phyloP scores from a whole-genome alignment of 92 coral and sea anemone species.

The Ricordea florida region DNA sequence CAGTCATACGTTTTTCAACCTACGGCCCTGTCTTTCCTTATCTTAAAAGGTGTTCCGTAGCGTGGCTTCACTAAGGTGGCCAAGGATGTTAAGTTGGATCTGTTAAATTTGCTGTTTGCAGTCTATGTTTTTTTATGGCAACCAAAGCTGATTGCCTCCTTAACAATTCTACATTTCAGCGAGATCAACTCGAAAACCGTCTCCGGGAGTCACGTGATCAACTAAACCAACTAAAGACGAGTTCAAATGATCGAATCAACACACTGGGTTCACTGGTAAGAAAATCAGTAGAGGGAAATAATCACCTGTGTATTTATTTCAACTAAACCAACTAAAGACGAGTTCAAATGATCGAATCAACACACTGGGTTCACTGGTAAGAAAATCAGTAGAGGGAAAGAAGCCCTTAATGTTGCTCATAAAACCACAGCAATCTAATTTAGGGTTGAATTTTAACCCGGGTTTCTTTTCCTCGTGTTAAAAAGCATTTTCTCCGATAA shows the following conservation, averaged over 20 bases:
- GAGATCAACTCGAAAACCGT: constrained; percentile 74
- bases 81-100: no score
- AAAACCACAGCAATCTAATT: no score
- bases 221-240: constrained; percentile 77
- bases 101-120: no score
- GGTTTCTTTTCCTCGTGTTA: no score
- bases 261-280: constrained; percentile 84
- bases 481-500: no score
- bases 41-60: no score
- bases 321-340: constrained; percentile 78
- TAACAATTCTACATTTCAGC: constrained; percentile 63
- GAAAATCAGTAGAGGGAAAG: background rate
- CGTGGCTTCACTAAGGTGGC: no score
- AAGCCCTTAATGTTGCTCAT: background rate
- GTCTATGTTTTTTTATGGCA: no score
- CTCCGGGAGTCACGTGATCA: constrained; percentile 85
- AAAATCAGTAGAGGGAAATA: background rate
- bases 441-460: no score
- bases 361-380: constrained; percentile 81
- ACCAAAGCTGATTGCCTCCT: no score
- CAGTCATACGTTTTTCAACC: no score
- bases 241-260: constrained; percentile 77
- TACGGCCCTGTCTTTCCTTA: no score
- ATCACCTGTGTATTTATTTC: background rate
- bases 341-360: constrained; percentile 79